These are phyloP conservation scores for Ruditapes philippinarum DNA, from an alignment of 1,140 invertebrate genomes.

Conservation along the genomic window DNA sequence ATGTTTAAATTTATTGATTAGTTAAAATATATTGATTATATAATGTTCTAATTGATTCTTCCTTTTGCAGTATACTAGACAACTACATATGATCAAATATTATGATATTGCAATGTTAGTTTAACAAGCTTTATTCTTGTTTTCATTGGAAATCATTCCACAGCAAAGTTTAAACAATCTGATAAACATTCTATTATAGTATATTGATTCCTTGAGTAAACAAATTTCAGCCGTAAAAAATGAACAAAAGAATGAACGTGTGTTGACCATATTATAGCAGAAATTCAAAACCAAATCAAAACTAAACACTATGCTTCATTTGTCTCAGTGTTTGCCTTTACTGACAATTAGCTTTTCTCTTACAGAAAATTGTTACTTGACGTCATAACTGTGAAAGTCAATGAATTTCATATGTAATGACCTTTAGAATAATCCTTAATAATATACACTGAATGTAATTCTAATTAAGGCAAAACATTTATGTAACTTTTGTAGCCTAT, in stretches of 20 bases:
- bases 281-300: slow-evolving; percentile 8
- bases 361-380: neutral
- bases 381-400: neutral
- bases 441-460: no score
- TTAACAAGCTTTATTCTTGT: neutral
- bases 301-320: neutral
- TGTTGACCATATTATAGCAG: neutral
- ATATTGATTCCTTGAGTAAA: slow-evolving; percentile 10
- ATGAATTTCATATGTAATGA: no score
- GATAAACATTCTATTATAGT: slow-evolving; percentile 32
- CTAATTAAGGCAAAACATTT: no score
- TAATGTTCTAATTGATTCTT: no score
- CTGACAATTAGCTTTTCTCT: neutral
- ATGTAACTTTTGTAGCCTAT: no score
- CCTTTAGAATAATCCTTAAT: no score
- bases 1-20: no score
- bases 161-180: neutral
- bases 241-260: neutral
- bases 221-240: neutral
- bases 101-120: neutral
- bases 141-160: no score
- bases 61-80: no score
- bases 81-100: no score
- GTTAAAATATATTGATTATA: no score
- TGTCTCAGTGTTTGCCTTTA: neutral